phyloP scores from a whole-genome alignment of 1,140 invertebrate genomes.

The Stenopsyche tienmushanensis region DNA sequence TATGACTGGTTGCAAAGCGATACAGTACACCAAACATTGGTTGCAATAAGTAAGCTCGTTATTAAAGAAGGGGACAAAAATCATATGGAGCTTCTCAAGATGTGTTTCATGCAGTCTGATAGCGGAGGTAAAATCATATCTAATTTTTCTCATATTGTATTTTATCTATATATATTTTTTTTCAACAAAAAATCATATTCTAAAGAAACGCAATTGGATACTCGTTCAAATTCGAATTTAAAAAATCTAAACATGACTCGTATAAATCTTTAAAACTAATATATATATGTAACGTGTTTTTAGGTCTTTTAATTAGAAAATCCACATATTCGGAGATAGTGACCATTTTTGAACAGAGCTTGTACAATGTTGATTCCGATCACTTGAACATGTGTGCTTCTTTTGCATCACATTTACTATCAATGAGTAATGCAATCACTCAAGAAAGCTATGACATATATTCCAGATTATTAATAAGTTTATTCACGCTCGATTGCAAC shows the following conservation, averaged over 20 bases:
- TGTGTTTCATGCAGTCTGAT: constrained; percentile 37
- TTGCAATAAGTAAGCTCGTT: constrained; percentile 48
- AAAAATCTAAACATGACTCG: neutral
- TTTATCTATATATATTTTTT: neutral
- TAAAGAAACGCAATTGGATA: no score
- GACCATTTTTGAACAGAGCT: constrained; percentile 46
- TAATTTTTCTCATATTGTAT: no score
- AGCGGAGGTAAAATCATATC: constrained; percentile 32
- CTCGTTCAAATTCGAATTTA: no score
- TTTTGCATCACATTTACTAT: constrained; percentile 55
- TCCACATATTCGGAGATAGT: constrained; percentile 55
- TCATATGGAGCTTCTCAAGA: constrained; percentile 38
- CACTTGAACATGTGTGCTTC: constrained; percentile 53
- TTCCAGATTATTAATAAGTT: constrained; percentile 49
- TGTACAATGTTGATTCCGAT: constrained; percentile 43
- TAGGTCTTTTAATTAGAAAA: constrained; percentile 56
- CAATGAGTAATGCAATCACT: constrained; percentile 44
- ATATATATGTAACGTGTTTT: constrained; percentile 33
- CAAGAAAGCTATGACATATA: constrained; percentile 42
- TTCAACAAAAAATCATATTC: neutral
- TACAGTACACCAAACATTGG: constrained; percentile 48
- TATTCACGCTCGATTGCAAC: constrained; percentile 52
- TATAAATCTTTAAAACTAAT: neutral
- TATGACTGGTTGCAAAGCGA: constrained; percentile 55
- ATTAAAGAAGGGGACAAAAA: constrained; percentile 44